These are phyloP conservation scores for Chironomus striatipennis DNA, from an alignment of 1,140 invertebrate species.

Conservation along the genomic window DNA sequence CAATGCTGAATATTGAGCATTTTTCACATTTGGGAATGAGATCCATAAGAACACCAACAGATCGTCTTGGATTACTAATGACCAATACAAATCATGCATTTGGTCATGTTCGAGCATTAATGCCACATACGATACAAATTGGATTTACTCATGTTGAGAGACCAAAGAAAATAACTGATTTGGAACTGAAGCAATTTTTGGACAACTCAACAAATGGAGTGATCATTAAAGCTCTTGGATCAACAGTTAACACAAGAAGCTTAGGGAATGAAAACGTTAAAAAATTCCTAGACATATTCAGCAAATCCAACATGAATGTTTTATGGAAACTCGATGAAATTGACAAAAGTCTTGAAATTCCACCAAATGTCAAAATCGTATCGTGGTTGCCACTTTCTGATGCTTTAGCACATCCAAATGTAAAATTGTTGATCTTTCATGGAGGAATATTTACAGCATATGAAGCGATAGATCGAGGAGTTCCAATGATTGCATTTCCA, in stretches of 20 bases:
- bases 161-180: slow-evolving; percentile 31
- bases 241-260: slow-evolving; percentile 29
- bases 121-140: slow-evolving; percentile 48
- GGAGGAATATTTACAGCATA: slow-evolving; percentile 45
- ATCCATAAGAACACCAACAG: not conserved
- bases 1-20: not conserved
- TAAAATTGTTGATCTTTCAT: slow-evolving; percentile 46
- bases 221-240: slow-evolving; percentile 39
- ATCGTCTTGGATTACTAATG: slow-evolving; percentile 39
- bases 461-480: slow-evolving; percentile 34
- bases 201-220: slow-evolving; percentile 34
- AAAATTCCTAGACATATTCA: slow-evolving; percentile 36
- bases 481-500: slow-evolving; percentile 32
- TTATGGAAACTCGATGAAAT: slow-evolving; percentile 51
- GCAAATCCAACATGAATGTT: slow-evolving; percentile 44
- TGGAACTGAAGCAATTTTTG: slow-evolving; percentile 34
- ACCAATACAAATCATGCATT: slow-evolving; percentile 43
- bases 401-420: slow-evolving; percentile 37
- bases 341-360: slow-evolving; percentile 28
- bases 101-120: slow-evolving; percentile 38
- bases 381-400: not conserved
- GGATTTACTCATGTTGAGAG: slow-evolving; percentile 48
- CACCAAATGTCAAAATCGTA: not conserved
- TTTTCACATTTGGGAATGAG: not conserved
- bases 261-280: slow-evolving; percentile 26